phyloP scores from a whole-genome alignment of 2,113 vertebrate genomes.

The Vireo altiloquus region DNA sequence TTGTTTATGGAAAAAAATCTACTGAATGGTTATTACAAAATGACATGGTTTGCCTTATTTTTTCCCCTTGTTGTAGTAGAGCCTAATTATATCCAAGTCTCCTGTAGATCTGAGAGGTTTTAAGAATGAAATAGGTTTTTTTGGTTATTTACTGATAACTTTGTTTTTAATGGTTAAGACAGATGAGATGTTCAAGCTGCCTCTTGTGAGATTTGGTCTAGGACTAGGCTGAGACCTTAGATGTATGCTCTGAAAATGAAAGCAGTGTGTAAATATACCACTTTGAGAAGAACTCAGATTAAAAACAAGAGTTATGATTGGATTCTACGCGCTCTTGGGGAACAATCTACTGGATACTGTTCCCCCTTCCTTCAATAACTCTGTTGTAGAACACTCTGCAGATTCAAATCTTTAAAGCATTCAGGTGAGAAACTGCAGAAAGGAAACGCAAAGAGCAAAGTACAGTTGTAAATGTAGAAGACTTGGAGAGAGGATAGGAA shows the following conservation, averaged over 20 bases:
- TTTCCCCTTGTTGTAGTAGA: neutral
- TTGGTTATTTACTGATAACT: neutral
- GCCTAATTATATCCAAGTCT: neutral
- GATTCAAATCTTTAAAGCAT: neutral
- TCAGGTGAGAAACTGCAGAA: neutral
- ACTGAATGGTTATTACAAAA: neutral
- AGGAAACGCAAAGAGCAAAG: neutral
- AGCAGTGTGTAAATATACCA: neutral
- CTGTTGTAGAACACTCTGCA: neutral
- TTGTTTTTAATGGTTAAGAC: neutral
- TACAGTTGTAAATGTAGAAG: neutral
- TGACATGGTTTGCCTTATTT: neutral
- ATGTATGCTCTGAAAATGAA: neutral
- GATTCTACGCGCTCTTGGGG: neutral
- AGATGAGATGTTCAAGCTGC: neutral
- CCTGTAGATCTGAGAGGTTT: neutral
- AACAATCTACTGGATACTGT: neutral
- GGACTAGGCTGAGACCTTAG: neutral
- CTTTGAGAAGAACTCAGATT: neutral
- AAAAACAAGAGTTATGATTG: neutral
- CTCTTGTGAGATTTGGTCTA: neutral
- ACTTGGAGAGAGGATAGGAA: neutral
- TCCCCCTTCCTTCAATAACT: neutral
- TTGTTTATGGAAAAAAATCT: too few species aligned
- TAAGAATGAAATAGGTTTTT: neutral